Conservation (phyloP, 2,797 vertebrate genomes). For the Ataeniobius toweri region DNA sequence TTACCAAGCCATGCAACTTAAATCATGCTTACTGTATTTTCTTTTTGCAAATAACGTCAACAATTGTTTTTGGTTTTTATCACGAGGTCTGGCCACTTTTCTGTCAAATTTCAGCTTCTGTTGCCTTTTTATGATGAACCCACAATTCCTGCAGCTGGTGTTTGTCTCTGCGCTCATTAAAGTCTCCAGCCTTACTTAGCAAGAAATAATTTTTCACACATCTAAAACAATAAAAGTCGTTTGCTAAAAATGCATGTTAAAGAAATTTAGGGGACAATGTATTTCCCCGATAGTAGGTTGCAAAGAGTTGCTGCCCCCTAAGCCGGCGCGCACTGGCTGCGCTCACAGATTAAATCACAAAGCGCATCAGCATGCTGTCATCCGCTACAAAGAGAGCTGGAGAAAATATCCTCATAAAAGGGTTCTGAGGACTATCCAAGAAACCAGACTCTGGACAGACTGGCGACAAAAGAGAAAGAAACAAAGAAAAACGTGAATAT, state of each 20-base stretch:
- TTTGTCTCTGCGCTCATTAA: constrained; percentile 13
- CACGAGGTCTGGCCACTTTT: constrained; percentile 10
- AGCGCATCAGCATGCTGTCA: constrained; percentile 50
- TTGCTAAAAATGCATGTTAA: constrained; percentile 1
- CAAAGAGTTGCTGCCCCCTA: neutral
- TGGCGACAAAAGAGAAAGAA: constrained; percentile 6
- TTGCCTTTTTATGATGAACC: constrained; percentile 3
- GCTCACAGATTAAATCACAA: constrained; percentile 42
- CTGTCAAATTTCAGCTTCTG: constrained; percentile 17
- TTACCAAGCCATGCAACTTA: neutral
- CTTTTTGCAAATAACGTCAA: constrained; percentile 11
- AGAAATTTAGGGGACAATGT: neutral
- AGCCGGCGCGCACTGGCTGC: constrained; percentile 28
- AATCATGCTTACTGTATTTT: neutral
- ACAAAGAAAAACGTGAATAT: neutral
- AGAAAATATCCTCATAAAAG: constrained; percentile 47
- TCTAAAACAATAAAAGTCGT: constrained; percentile 4
- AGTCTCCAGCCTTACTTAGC: neutral
- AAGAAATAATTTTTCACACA: constrained; percentile 12
- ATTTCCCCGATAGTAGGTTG: constrained; percentile 11
- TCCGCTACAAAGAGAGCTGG: constrained; percentile 45
- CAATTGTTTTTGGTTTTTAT: neutral
- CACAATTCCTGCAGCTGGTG: constrained; percentile 21
- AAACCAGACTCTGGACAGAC: constrained; percentile 16
- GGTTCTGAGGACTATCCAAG: constrained; percentile 25